These are phyloP conservation scores for Synergus gifuensis DNA, from an alignment of 2,888 invertebrate genomes.

Conservation along the genomic window DNA sequence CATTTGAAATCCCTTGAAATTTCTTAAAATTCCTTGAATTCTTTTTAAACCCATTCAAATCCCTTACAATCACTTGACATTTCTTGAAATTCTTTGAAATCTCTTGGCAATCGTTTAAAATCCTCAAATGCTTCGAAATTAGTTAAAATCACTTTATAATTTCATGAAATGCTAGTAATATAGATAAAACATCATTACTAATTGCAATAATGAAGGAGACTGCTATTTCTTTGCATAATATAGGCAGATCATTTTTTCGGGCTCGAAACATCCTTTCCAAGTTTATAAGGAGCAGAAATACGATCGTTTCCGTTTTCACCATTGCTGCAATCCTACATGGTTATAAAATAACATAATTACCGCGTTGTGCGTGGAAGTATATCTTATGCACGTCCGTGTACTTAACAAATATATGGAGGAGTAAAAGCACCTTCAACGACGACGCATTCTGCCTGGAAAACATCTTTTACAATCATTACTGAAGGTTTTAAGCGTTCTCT, in stretches of 20 bases:
- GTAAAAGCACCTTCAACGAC: background rate
- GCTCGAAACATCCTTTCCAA: background rate
- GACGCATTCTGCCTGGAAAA: too few species aligned
- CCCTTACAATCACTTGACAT: too few species aligned
- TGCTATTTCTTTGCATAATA: background rate
- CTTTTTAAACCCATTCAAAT: too few species aligned
- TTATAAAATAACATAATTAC: background rate
- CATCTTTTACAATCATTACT: background rate
- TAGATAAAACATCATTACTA: too few species aligned
- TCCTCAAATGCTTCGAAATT: too few species aligned
- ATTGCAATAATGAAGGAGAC: too few species aligned
- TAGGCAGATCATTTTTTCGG: background rate
- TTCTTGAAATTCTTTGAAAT: too few species aligned
- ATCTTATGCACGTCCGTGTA: background rate
- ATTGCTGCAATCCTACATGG: background rate
- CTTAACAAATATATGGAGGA: constrained; percentile 1
- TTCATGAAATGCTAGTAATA: too few species aligned
- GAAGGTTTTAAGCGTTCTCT: background rate
- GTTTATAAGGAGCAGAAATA: background rate
- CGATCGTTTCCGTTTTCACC: background rate
- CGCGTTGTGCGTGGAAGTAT: background rate
- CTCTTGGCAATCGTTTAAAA: too few species aligned
- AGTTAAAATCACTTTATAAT: too few species aligned
- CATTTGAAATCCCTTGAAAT: too few species aligned
- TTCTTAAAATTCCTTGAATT: too few species aligned